phyloP scores from a whole-genome alignment of 2,797 vertebrate species.

The Neosilurus mollespiculum region DNA sequence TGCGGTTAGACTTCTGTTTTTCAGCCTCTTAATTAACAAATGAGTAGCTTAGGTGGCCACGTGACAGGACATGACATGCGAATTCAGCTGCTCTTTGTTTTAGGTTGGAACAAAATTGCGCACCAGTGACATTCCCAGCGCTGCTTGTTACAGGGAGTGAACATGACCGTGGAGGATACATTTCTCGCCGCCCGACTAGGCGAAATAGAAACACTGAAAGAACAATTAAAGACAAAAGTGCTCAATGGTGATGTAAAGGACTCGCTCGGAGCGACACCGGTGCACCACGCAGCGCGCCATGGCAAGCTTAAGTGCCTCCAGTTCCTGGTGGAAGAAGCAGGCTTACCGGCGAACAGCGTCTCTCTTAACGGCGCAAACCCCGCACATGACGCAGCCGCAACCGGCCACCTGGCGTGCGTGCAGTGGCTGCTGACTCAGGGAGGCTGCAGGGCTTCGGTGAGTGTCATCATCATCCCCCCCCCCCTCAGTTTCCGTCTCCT shows the following conservation, averaged over 20 bases:
- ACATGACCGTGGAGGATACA: constrained; percentile 80
- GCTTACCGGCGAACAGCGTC: constrained; percentile 71
- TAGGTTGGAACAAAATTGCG: background rate
- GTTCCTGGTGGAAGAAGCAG: constrained; percentile 86
- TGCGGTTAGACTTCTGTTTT: background rate
- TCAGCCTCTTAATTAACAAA: background rate
- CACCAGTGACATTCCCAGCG: background rate
- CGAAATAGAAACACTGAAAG: constrained; percentile 80
- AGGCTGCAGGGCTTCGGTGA: constrained; percentile 83
- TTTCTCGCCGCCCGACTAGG: constrained; percentile 86
- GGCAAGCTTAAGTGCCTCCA: constrained; percentile 86
- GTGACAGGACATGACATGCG: background rate
- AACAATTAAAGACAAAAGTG: constrained; percentile 72
- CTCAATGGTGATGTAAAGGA: constrained; percentile 76
- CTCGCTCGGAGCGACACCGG: constrained; percentile 82
- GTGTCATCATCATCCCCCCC: constrained; percentile 41
- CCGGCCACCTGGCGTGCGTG: constrained; percentile 87
- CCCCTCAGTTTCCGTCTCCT: background rate
- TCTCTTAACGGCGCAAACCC: constrained; percentile 90
- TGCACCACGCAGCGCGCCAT: constrained; percentile 88
- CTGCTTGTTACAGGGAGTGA: constrained; percentile 36
- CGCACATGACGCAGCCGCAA: constrained; percentile 93
- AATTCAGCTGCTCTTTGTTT: background rate
- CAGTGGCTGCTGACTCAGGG: constrained; percentile 91
- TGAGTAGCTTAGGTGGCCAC: background rate